These are phyloP conservation scores for Rotaria magnacalcarata DNA, from an alignment of 2,888 invertebrate genomes.

Conservation along the genomic window DNA sequence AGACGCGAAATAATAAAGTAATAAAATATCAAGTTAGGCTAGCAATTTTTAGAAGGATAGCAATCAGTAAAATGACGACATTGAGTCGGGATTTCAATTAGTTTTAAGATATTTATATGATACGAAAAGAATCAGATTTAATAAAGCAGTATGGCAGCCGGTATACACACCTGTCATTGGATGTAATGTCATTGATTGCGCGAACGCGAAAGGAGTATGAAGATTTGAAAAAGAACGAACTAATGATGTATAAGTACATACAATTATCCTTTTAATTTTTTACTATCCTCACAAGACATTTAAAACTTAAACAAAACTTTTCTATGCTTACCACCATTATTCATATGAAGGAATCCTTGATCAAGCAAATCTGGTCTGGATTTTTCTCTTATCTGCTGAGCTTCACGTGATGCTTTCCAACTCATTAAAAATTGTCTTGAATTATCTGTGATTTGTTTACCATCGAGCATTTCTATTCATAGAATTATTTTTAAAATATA, in stretches of 20 bases:
- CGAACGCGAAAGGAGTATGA: not conserved
- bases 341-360: not conserved
- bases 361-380: not conserved
- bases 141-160: not conserved
- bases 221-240: not conserved
- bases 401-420: conserved; percentile 50
- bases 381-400: not conserved
- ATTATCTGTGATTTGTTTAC: conserved; percentile 56
- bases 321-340: not conserved
- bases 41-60: not conserved
- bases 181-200: not conserved
- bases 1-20: not conserved
- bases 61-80: not conserved
- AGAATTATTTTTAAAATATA: conserved; percentile 2
- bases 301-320: no score
- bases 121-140: not conserved
- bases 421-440: conserved; percentile 56
- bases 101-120: not conserved
- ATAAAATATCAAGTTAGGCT: not conserved
- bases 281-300: no score
- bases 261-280: no score
- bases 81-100: not conserved
- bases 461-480: conserved; percentile 55
- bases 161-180: not conserved
- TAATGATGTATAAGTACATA: not conserved